Base-by-base conservation (phyloP, 2,888 invertebrate species). In the Empis livida region DNA sequence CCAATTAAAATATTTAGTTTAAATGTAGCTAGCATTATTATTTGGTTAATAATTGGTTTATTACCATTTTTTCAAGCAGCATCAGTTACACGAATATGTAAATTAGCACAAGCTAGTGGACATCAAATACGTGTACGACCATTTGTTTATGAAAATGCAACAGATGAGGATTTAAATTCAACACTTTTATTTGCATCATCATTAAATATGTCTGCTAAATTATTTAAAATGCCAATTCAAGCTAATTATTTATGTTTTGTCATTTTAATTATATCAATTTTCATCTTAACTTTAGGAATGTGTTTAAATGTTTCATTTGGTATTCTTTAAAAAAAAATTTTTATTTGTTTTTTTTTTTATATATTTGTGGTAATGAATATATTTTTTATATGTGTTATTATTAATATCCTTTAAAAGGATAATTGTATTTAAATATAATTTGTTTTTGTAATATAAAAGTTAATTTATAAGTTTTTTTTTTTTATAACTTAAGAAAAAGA, bases 41-140 rank as follows among this genome's bases (percentile, higher is more conserved):
- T 67, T 14, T 67, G 63, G 64, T 54, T 68, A 0, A 54, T 63
- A 15, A 55, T 65, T 48, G 64, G 65, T 0, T 53, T 65, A 5
- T 45, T 62, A 41, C 67, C 67, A 1, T 67, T 58, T 55, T 72
- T 73, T 42, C 67, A 86, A 80, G 88, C 87, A 15, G 82, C 87
- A 1, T 75, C 84, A 45, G 71, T 89, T 51, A 80, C 86, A 1
- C 76, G 77, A 10, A 80, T 82, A 38, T 88, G 87, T 57, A 74
- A 77, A 17, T 74, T 75, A 54, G 77, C 85, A n/a, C 80, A 80
- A 63, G 75, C 75, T 15, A 79, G 83, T 46, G 89, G 89, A 0
- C 87, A 88, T 65, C 84, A 85, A 65, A 75, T 87, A 44, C 75
- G 86, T 45, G 79, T 81, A 13, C 75, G 86, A 2, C 88, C 88